Evolutionary conservation across 2,888 invertebrate species (phyloP).

Genomic region (Drepana falcataria): DNA sequence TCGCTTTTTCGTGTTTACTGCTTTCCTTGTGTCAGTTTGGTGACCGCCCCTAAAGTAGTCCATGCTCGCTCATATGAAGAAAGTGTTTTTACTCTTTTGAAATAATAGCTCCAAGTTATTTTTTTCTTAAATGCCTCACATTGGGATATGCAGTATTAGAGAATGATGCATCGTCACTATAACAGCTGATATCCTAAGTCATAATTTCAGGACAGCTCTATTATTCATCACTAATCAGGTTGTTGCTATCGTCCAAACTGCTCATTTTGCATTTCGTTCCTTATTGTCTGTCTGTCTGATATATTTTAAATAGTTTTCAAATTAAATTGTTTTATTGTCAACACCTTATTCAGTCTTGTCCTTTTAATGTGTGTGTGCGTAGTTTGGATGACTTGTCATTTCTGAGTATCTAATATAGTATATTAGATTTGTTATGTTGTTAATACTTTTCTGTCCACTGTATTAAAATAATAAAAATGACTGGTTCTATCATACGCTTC

Average conservation of each 20-base stretch:
- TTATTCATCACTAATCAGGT: conserved; percentile 75
- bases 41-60: conserved; percentile 77
- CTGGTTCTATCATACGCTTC: conserved; percentile 71
- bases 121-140: conserved; percentile 74
- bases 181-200: conserved; percentile 76
- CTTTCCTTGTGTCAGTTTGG: conserved; percentile 81
- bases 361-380: conserved; percentile 33
- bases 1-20: conserved; percentile 80
- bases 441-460: conserved; percentile 53
- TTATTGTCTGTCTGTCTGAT: conserved; percentile 12
- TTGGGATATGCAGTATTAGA: conserved; percentile 77
- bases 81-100: conserved; percentile 69
- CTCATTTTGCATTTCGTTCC: conserved; percentile 28
- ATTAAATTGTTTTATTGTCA: background rate
- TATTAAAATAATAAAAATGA: conserved; percentile 52
- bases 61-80: conserved; percentile 76
- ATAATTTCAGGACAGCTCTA: conserved; percentile 76
- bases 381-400: conserved; percentile 70
- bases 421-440: conserved; percentile 56
- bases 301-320: background rate
- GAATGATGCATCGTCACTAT: conserved; percentile 78
- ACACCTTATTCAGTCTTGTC: conserved; percentile 12
- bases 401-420: conserved; percentile 56
- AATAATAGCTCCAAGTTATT: conserved; percentile 72
- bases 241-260: conserved; percentile 66